Percentiles rank a stretch among this genome's conserved stretches.
Evolutionary conservation across 2,113 vertebrate species (phyloP).

Genomic region (Hippocampus abdominalis): DNA sequence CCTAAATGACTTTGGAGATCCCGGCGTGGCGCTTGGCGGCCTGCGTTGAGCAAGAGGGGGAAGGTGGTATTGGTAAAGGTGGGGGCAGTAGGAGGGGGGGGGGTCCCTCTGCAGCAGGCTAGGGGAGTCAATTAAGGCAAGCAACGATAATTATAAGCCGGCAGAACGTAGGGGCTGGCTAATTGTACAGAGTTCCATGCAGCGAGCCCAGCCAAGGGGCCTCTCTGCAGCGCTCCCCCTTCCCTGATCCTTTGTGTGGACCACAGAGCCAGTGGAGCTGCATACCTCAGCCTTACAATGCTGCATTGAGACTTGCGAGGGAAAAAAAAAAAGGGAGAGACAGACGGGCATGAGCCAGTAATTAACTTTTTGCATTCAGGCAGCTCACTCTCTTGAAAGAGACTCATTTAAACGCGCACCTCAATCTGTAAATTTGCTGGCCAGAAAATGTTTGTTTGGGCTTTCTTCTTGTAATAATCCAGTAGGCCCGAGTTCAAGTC

Average conservation of each 20-base stretch:
- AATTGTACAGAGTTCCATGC: slow-evolving; percentile 74
- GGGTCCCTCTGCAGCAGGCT: slow-evolving; percentile 71
- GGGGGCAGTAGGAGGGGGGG: slow-evolving; percentile 22
- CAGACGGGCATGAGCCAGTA: slow-evolving; percentile 62
- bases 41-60: slow-evolving; percentile 74
- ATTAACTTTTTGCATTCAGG: slow-evolving; percentile 71
- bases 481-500: not conserved
- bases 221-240: slow-evolving; percentile 50
- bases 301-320: slow-evolving; percentile 44
- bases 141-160: slow-evolving; percentile 88
- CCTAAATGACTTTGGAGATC: slow-evolving; percentile 98
- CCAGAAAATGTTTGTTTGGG: slow-evolving; percentile 19
- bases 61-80: not conserved
- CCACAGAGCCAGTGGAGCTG: slow-evolving; percentile 59
- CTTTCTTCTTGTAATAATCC: not conserved
- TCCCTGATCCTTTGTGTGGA: slow-evolving; percentile 64
- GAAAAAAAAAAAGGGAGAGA: slow-evolving; percentile 33
- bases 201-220: slow-evolving; percentile 67
- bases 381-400: slow-evolving; percentile 55
- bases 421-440: slow-evolving; percentile 9
- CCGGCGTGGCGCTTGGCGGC: slow-evolving; percentile 83
- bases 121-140: slow-evolving; percentile 85
- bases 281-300: slow-evolving; percentile 60
- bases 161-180: slow-evolving; percentile 77
- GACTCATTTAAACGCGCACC: slow-evolving; percentile 39